Conservation (phyloP, 2,888 invertebrate genomes). For the Mellilla xanthometata region DNA sequence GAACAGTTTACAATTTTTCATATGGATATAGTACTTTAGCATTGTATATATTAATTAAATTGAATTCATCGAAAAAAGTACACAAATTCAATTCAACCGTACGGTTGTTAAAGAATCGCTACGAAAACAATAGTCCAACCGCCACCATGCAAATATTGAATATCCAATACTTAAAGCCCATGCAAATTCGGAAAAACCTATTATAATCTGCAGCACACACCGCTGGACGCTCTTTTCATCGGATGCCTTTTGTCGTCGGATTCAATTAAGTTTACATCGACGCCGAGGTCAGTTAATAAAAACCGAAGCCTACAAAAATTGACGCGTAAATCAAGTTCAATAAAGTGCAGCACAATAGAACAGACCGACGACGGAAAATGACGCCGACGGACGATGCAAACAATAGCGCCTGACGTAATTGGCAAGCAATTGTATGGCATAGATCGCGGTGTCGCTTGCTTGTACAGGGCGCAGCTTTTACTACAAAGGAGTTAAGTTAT, state of each 20-base stretch:
- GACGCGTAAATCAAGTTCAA: conserved; percentile 80
- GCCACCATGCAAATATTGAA: conserved; percentile 67
- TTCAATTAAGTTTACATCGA: conserved; percentile 82
- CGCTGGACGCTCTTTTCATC: conserved; percentile 79
- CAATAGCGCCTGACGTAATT: conserved; percentile 43
- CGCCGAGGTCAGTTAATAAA: conserved; percentile 81
- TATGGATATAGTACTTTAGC: too few relatives aligned
- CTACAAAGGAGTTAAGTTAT: too few relatives aligned
- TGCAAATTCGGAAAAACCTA: conserved; percentile 77
- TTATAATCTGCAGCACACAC: conserved; percentile 81
- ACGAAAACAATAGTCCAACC: conserved; percentile 63
- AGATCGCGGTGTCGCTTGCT: conserved; percentile 13
- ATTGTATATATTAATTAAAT: too few relatives aligned
- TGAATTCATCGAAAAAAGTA: too few relatives aligned
- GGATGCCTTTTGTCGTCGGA: conserved; percentile 77
- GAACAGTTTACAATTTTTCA: too few relatives aligned
- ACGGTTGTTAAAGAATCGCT: conserved; percentile 31
- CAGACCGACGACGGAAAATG: conserved; percentile 47
- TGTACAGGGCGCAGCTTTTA: too few relatives aligned
- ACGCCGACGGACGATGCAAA: conserved; percentile 44
- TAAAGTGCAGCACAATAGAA: conserved; percentile 74
- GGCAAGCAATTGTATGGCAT: conserved; percentile 26
- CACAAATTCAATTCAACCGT: not conserved
- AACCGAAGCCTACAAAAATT: conserved; percentile 80
- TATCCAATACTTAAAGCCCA: conserved; percentile 73